These are phyloP conservation scores for Campoplex capitator DNA, from an alignment of 2,888 invertebrate genomes.

Conservation along the genomic window DNA sequence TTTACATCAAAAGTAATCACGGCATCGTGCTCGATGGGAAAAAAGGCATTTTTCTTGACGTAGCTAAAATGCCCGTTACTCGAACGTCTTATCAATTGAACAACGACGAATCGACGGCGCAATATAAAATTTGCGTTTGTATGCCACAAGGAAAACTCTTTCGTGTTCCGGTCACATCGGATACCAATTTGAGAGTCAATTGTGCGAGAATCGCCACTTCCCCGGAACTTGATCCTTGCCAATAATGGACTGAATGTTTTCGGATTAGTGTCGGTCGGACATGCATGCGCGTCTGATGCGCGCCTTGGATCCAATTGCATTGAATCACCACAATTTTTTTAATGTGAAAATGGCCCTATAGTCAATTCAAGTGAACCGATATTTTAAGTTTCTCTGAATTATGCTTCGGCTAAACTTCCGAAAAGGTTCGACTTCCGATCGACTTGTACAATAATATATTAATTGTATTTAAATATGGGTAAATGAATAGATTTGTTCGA, in stretches of 20 bases:
- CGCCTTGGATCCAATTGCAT: not conserved
- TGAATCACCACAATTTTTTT: not conserved
- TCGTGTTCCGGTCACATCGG: conserved; percentile 89
- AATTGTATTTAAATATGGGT: not conserved
- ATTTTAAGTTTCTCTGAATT: not conserved
- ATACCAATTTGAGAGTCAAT: conserved; percentile 85
- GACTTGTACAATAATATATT: not conserved
- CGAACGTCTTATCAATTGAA: conserved; percentile 81
- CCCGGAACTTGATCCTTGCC: conserved; percentile 88
- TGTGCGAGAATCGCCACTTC: conserved; percentile 88
- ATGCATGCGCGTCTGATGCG: not conserved
- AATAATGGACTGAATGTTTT: conserved; percentile 77
- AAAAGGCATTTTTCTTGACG: conserved; percentile 90
- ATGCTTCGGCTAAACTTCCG: too few species aligned
- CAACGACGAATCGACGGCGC: conserved; percentile 84
- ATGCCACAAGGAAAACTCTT: conserved; percentile 95
- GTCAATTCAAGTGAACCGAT: not conserved
- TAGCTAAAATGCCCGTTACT: conserved; percentile 90
- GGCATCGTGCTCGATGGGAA: conserved; percentile 89
- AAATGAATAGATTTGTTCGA: not conserved
- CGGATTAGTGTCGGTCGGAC: not conserved
- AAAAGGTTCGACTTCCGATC: too few species aligned
- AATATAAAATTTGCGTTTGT: conserved; percentile 95
- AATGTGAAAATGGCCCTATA: not conserved
- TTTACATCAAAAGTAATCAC: conserved; percentile 92